Conservation (phyloP, 1,140 invertebrate species). For the Zaprionus davidi region DNA sequence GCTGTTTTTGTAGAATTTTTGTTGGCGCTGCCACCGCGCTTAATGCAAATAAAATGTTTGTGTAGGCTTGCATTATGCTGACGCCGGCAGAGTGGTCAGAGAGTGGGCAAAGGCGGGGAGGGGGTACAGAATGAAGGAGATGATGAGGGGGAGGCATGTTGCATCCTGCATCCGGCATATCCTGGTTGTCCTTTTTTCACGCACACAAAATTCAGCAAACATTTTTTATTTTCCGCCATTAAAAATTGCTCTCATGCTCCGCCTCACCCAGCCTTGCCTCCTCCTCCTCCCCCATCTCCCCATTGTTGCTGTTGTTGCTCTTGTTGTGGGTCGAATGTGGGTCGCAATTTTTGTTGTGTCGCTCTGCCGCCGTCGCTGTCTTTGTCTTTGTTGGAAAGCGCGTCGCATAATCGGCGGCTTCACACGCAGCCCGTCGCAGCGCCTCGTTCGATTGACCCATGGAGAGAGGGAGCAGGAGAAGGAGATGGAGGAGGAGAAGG, state of each 20-base stretch:
- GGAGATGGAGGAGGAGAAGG: background rate
- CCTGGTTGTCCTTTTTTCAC: conserved; percentile 49
- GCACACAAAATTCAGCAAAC: conserved; percentile 40
- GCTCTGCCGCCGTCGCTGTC: background rate
- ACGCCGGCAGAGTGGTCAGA: conserved; percentile 11
- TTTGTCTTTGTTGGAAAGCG: conserved; percentile 62
- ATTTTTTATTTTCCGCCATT: conserved; percentile 74
- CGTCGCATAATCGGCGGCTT: conserved; percentile 77
- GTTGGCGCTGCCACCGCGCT: conserved; percentile 47
- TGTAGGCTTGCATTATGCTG: conserved; percentile 82
- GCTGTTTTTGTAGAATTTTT: conserved; percentile 38
- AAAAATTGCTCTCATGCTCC: conserved; percentile 62
- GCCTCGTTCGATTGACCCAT: conserved; percentile 35
- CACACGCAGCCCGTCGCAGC: conserved; percentile 57
- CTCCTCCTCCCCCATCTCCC: background rate
- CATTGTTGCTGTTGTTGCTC: conserved; percentile 25
- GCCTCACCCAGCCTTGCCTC: background rate
- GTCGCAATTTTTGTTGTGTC: conserved; percentile 58
- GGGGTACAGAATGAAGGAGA: background rate
- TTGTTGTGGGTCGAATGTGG: conserved; percentile 78
- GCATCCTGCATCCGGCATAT: conserved; percentile 28
- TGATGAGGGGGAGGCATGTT: conserved; percentile 7
- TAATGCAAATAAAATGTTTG: conserved; percentile 84
- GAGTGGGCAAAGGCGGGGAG: background rate
- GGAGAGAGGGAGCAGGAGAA: conserved; percentile 6